Percentiles rank a stretch among this genome's conserved stretches.
phyloP scores from a whole-genome alignment of 2,888 invertebrate genomes.

The Protula sp. region DNA sequence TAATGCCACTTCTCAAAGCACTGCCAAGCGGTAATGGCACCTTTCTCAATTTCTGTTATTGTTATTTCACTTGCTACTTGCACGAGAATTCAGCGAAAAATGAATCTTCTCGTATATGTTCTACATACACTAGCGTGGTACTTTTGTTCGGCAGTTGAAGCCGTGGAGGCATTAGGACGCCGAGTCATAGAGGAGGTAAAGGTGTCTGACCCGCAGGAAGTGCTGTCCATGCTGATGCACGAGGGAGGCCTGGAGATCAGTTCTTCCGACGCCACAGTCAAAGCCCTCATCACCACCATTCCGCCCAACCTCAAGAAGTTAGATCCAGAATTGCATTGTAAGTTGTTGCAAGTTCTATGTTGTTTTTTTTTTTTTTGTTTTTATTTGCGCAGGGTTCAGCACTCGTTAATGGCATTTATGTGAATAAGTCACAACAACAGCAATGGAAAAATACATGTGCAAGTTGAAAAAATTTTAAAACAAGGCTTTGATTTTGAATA shows the following conservation, averaged over 20 bases:
- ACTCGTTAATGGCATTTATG: background rate
- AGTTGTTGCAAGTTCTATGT: no score
- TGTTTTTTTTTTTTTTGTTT: no score
- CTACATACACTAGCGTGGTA: no score
- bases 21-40: no score
- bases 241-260: constrained; percentile 85
- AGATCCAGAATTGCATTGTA: constrained; percentile 74
- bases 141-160: constrained; percentile 40
- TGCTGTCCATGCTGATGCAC: constrained; percentile 56
- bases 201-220: constrained; percentile 57
- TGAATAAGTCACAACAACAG: no score
- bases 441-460: no score
- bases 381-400: background rate
- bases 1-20: no score
- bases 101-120: no score
- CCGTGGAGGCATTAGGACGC: constrained; percentile 20
- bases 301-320: constrained; percentile 89
- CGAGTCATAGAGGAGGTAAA: constrained; percentile 71
- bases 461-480: no score
- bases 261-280: constrained; percentile 76
- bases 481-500: no score
- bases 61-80: background rate
- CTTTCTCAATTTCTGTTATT: no score
- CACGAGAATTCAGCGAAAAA: background rate
- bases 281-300: constrained; percentile 87